Conservation (phyloP, 2,888 invertebrate species). For the Alviniconcha strummeri region DNA sequence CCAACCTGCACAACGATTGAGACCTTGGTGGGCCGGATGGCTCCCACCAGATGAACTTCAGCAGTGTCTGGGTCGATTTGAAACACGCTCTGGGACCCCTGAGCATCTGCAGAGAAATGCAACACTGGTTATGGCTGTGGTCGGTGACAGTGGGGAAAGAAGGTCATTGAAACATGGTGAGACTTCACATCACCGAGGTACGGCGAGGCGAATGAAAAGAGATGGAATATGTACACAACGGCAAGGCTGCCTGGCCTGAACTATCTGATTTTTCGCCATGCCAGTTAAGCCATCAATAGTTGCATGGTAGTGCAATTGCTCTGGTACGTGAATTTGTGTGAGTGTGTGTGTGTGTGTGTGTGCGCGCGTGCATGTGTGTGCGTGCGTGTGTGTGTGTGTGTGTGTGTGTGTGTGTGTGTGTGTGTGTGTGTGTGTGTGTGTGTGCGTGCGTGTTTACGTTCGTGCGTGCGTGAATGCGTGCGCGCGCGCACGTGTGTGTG, state of each 20-base stretch:
- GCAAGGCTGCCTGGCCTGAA: too few species aligned
- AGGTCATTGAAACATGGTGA: background rate
- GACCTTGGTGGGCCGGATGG: background rate
- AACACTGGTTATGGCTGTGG: too few species aligned
- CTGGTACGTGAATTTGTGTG: too few species aligned
- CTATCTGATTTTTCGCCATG: too few species aligned
- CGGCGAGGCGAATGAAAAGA: background rate
- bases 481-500: background rate
- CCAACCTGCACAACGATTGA: slow-evolving; percentile 22
- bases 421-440: background rate
- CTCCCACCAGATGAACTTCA: background rate
- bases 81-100: slow-evolving; percentile 12
- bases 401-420: background rate
- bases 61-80: slow-evolving; percentile 8
- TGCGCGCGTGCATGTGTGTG: slow-evolving; percentile 14
- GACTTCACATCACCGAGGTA: background rate
- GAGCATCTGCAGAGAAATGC: background rate
- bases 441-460: too few species aligned
- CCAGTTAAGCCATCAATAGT: too few species aligned
- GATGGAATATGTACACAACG: background rate
- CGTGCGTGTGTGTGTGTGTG: background rate
- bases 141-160: too few species aligned
- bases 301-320: too few species aligned
- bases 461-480: too few species aligned
- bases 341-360: background rate